A percentile compares a stretch with the other conserved stretches of the same genome.
phyloP scores from a whole-genome alignment of 53 echinoderm and acorn worm genomes.

The Actinopyga echinites region DNA sequence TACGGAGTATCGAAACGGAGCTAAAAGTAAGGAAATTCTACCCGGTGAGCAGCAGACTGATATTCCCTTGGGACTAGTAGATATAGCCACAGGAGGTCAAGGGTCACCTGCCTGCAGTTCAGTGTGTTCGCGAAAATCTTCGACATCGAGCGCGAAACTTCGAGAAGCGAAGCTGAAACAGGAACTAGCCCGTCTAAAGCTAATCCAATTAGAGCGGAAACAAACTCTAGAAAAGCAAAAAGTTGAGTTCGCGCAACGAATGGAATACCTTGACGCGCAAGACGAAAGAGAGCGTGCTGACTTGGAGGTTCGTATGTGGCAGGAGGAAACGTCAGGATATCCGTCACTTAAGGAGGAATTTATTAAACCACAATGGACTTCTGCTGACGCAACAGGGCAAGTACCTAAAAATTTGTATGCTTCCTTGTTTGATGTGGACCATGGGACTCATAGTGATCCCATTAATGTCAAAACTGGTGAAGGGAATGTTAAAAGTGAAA shows the following conservation, averaged over 20 bases:
- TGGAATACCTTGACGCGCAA: not conserved
- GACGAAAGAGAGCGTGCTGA: slow-evolving; percentile 18
- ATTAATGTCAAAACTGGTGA: no score
- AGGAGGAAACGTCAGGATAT: not conserved
- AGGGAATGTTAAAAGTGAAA: no score
- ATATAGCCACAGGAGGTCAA: not conserved
- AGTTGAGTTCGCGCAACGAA: slow-evolving; percentile 17
- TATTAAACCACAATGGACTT: not conserved
- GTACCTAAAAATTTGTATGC: not conserved
- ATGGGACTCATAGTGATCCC: no score
- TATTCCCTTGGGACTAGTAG: not conserved
- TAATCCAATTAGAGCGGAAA: slow-evolving; percentile 20
- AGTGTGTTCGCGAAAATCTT: not conserved
- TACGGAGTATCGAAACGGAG: not conserved
- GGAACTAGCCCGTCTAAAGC: slow-evolving; percentile 38
- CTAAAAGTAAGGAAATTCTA: not conserved
- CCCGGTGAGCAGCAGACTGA: not conserved
- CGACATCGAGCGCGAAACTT: slow-evolving; percentile 33
- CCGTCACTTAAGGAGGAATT: not conserved
- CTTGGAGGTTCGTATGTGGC: slow-evolving; percentile 31
- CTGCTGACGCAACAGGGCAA: not conserved
- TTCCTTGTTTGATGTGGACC: not conserved
- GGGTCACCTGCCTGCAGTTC: not conserved
- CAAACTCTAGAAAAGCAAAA: slow-evolving; percentile 29
- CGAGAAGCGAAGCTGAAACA: slow-evolving; percentile 28